Conservation (phyloP, 2,888 invertebrate genomes). For the Drosophila nr. perissopoda region DNA sequence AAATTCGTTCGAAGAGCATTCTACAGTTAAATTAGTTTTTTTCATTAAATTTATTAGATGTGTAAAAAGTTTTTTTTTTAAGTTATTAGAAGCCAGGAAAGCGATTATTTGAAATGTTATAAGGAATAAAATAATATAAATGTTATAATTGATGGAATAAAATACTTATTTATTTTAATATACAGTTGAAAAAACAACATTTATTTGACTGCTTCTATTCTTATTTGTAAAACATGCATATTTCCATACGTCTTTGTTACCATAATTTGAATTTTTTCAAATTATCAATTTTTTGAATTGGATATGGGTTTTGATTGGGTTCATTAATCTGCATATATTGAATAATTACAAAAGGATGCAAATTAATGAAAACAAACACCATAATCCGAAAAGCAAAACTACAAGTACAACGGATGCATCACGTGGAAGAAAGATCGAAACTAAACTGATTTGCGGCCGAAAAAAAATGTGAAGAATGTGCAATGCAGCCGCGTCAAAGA, state of each 20-base stretch:
- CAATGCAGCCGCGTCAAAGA: background rate
- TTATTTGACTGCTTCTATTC: background rate
- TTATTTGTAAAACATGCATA: background rate
- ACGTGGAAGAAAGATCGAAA: background rate
- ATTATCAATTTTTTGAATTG: background rate
- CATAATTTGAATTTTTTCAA: background rate
- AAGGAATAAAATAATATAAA: slow-evolving; percentile 22
- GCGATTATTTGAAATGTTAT: slow-evolving; percentile 10
- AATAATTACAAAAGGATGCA: background rate
- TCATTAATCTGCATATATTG: background rate
- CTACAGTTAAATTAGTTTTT: slow-evolving; percentile 86
- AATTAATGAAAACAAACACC: background rate
- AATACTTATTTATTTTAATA: background rate
- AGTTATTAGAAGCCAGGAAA: slow-evolving; percentile 9
- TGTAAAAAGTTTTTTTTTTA: background rate
- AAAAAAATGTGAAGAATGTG: background rate
- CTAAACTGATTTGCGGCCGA: background rate
- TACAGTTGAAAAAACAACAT: background rate
- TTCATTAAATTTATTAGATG: background rate
- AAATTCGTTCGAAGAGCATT: slow-evolving; percentile 99
- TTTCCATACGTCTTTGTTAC: background rate
- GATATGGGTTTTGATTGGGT: background rate
- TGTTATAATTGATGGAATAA: slow-evolving; percentile 7
- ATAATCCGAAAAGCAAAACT: background rate
- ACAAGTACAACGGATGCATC: background rate